Percentiles rank a stretch among this genome's conserved stretches.
Evolutionary conservation across 2,888 invertebrate genomes (phyloP).

Genomic region (Andrena fulva): DNA sequence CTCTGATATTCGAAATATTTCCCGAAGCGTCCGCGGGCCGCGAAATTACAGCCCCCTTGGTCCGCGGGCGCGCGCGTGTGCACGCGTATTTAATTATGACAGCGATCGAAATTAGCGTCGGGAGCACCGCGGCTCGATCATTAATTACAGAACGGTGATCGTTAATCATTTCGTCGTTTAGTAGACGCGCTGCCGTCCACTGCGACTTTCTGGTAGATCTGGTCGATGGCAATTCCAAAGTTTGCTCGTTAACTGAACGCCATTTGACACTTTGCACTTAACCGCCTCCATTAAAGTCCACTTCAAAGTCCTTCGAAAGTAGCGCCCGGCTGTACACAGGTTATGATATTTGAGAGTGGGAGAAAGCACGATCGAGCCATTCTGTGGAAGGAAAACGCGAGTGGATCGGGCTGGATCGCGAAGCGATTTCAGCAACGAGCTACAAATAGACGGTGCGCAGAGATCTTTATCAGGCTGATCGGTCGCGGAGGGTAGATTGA

Average conservation of each 20-base stretch:
- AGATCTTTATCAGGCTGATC: constrained; percentile 71
- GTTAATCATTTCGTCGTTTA: constrained; percentile 55
- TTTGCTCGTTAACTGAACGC: constrained; percentile 42
- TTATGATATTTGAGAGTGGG: neutral
- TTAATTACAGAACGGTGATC: constrained; percentile 54
- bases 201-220: neutral
- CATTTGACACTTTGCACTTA: too few relatives aligned
- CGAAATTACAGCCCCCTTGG: constrained; percentile 32
- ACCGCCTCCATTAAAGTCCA: too few relatives aligned
- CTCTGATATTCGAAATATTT: constrained; percentile 50
- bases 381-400: constrained; percentile 33
- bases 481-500: constrained; percentile 66
- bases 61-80: neutral
- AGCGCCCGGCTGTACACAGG: too few relatives aligned
- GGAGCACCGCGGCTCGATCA: constrained; percentile 23
- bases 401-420: constrained; percentile 21
- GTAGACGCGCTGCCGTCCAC: constrained; percentile 40
- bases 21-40: constrained; percentile 25
- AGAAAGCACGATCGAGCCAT: neutral
- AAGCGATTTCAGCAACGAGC: constrained; percentile 59
- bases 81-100: constrained; percentile 57
- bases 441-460: constrained; percentile 53
- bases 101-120: constrained; percentile 54
- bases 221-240: constrained; percentile 41
- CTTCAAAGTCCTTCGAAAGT: too few relatives aligned